Evolutionary conservation across 2,797 vertebrate genomes (phyloP), one percentile per base, ranked within the genome.

Genomic region (Pelochelys cantorii): DNA sequence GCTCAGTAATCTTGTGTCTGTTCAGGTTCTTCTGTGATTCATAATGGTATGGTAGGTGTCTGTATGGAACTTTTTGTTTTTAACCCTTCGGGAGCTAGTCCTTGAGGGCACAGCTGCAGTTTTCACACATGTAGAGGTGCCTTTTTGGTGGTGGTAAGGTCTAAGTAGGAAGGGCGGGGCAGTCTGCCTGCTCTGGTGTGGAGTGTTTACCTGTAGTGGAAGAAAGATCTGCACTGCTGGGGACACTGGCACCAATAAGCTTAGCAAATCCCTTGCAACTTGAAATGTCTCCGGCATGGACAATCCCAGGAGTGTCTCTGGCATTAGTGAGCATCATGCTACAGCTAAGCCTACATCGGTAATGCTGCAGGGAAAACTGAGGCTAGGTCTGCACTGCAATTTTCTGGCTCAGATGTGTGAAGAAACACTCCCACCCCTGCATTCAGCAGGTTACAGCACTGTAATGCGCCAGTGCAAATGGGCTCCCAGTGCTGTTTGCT

Each of bases 101-200:
- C 94, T 95, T 95, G 96, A 94, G 95, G 94, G 92, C 94, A 97
- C 93, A 96, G 84, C 93, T 87, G 94, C 65, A 92, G 83, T 89
- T 94, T 90, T 65, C 81, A 93, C 57, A 48, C 59, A 3, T n/a
- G 48, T n/a, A 74, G 4, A 88, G 60, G 91, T 82, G 90, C 86
- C 55, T 88, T 20, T 56, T 77, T 90, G 83, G 53, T 57, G 25
- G 83, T 87, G 81, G 34, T 88, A 89, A 94, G 82, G 85, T 71
- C 27, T 13, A 79, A 60, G 25, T 60, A 27, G 25, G 59, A 60
- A 60, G 59, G 59, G 13, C 59, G 42, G 42, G 6, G 11, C 25
- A 60, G 59, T 60, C 59, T 71, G 53, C 53, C n/a, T 42, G 42
- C 42, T 6, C 42, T 7, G 42, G 42, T 42, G 6, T 6, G 42